phyloP scores from a whole-genome alignment of 2,888 invertebrate species.

The Chydorus sphaericus region DNA sequence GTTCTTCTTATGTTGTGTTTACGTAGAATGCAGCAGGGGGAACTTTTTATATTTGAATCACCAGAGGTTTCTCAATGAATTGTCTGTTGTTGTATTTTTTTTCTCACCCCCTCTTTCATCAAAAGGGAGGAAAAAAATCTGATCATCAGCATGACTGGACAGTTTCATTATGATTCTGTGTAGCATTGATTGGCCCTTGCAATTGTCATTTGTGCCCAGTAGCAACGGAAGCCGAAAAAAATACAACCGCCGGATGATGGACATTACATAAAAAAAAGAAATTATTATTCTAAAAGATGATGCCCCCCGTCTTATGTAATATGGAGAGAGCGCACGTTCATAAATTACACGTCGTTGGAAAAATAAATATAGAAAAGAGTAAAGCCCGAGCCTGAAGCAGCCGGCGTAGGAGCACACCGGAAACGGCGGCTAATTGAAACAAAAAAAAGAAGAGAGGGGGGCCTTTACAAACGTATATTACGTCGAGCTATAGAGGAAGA shows the following conservation, averaged over 20 bases:
- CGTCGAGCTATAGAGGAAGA: no score
- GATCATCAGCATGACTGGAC: constrained; percentile 1
- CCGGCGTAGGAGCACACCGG: not conserved
- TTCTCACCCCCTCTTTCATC: not conserved
- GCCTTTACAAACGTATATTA: not conserved
- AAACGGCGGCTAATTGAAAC: constrained; percentile 7
- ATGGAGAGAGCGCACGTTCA: not conserved
- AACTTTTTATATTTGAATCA: no score
- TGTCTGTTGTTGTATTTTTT: no score
- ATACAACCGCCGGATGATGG: not conserved
- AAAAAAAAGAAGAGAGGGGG: not conserved
- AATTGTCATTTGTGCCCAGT: not conserved
- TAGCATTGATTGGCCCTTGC: not conserved
- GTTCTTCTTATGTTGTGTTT: no score
- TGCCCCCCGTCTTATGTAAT: no score
- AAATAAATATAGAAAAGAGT: no score
- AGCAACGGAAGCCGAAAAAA: not conserved
- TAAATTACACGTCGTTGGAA: constrained; percentile 1
- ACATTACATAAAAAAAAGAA: not conserved
- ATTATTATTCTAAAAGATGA: no score
- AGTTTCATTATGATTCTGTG: not conserved
- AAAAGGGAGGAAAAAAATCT: not conserved
- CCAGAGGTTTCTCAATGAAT: no score
- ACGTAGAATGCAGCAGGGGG: no score
- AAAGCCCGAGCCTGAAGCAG: no score